A percentile compares a stretch with the other conserved stretches of the same genome.
phyloP scores from a whole-genome alignment of 2,888 invertebrate species.

The Myopa testacea region DNA sequence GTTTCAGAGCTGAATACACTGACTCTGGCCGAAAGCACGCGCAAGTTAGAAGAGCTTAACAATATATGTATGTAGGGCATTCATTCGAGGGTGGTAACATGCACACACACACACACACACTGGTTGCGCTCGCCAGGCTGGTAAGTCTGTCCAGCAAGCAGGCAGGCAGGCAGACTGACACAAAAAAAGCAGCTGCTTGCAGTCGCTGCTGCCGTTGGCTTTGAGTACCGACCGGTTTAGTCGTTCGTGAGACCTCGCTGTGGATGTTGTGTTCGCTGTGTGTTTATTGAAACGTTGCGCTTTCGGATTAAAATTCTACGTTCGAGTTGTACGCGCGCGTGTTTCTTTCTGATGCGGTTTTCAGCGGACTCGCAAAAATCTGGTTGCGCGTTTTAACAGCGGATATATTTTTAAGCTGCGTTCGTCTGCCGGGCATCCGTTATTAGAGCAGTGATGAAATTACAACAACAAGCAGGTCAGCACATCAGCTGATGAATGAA shows the following conservation, averaged over 20 bases:
- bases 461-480: too few species aligned
- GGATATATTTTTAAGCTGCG: neutral
- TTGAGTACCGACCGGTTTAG: conserved; percentile 63
- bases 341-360: neutral
- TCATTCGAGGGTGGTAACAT: conserved; percentile 23
- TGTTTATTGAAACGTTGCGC: neutral
- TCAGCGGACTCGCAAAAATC: conserved; percentile 25
- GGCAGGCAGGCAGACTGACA: conserved; percentile 28
- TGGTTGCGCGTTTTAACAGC: neutral
- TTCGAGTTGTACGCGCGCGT: neutral
- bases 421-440: neutral
- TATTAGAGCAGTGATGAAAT: too few species aligned
- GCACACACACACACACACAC: conserved; percentile 26
- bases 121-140: conserved; percentile 42
- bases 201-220: conserved; percentile 42
- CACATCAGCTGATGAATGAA: neutral
- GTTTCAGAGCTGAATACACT: neutral
- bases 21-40: too few species aligned
- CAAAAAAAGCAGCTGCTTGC: conserved; percentile 34
- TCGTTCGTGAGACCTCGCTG: conserved; percentile 67
- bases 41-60: neutral
- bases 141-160: conserved; percentile 23
- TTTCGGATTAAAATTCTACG: neutral
- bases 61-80: neutral
- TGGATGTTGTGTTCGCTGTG: conserved; percentile 54